Percentiles rank a stretch among this genome's conserved stretches.
These are phyloP conservation scores for Jacana jacana DNA, from an alignment of 2,113 vertebrate species.

Conservation along the genomic window DNA sequence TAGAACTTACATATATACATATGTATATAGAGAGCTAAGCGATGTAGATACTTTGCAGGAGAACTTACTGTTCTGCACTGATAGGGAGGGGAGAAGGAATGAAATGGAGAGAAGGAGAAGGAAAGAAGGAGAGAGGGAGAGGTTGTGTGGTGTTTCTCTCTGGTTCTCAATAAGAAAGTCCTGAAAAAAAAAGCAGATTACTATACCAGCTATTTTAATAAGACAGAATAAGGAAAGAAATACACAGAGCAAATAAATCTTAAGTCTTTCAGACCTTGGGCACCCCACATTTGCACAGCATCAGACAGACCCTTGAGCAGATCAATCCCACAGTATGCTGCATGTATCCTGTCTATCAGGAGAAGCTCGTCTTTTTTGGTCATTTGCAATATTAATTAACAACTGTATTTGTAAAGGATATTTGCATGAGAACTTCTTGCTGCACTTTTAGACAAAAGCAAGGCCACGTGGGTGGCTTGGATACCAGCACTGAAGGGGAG, in stretches of 20 bases:
- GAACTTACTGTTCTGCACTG: not conserved
- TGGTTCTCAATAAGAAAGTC: not conserved
- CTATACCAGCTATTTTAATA: not conserved
- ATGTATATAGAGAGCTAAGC: not conserved
- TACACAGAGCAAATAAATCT: not conserved
- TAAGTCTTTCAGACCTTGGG: not conserved
- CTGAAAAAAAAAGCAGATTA: not conserved
- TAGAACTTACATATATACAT: not conserved
- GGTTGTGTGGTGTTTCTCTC: not conserved
- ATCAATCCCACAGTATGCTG: not conserved
- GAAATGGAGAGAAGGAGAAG: not conserved
- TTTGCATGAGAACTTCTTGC: not conserved
- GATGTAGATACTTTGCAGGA: not conserved
- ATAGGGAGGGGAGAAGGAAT: accelerated
- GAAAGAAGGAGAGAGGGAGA: not conserved
- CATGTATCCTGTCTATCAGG: not conserved
- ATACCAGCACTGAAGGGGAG: not conserved
- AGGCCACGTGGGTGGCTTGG: too few species aligned
- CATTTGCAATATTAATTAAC: not conserved
- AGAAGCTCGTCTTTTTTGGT: not conserved
- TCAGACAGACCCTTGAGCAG: not conserved
- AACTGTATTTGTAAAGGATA: not conserved
- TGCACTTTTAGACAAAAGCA: not conserved
- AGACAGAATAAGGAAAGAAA: not conserved
- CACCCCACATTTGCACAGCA: not conserved